Evolutionary conservation across 30 jellyfish, hydroid and myxozoan species (phyloP).

Genomic region (Catostylus mosaicus): DNA sequence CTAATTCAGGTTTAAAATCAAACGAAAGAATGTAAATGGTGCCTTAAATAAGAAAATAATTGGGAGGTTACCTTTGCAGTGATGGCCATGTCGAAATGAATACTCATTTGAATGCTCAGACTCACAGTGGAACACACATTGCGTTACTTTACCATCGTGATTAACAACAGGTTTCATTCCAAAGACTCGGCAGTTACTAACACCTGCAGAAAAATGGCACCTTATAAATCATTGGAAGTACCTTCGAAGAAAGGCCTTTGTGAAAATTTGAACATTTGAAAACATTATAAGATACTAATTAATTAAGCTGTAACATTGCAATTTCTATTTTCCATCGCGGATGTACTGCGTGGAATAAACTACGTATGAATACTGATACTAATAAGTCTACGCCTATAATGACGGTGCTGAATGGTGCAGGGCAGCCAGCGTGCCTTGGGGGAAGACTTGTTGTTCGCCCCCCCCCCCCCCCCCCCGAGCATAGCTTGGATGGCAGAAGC

Average conservation of each 20-base stretch:
- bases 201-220: background rate
- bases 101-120: conserved; percentile 18
- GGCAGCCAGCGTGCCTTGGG: too few species aligned
- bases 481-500: too few species aligned
- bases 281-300: too few species aligned
- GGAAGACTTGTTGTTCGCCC: too few species aligned
- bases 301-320: too few species aligned
- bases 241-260: background rate
- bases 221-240: background rate
- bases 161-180: conserved; percentile 45
- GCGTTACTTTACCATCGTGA: conserved; percentile 26
- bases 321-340: too few species aligned
- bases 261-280: too few species aligned
- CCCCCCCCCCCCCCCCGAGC: too few species aligned
- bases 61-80: conserved; percentile 50
- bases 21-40: background rate
- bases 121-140: conserved; percentile 30
- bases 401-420: too few species aligned
- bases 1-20: background rate
- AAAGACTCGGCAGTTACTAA: background rate
- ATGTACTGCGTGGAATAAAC: background rate
- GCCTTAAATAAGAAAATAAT: background rate
- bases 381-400: too few species aligned
- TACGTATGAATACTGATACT: too few species aligned
- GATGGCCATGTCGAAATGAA: conserved; percentile 36